Evolutionary conservation across 2,888 invertebrate species (phyloP), one percentile per base, ranked within the genome.

Genomic region (Sinotaia quadrata): DNA sequence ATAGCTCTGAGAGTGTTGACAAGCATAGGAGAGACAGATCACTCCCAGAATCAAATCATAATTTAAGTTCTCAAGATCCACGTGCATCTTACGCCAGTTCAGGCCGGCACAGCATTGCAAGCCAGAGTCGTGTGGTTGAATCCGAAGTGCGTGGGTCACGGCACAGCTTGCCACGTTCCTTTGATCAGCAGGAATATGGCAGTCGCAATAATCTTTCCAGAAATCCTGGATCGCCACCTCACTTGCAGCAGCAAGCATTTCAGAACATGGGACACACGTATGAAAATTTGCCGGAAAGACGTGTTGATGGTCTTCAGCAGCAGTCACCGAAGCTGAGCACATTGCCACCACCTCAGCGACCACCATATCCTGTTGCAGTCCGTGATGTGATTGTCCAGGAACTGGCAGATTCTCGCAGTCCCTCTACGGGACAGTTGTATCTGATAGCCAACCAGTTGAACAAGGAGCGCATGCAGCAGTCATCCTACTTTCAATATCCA

Each of bases 401-500:
- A 27, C 72, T 86, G 33, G 86, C 85, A 5, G 72, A 83, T 58
- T 69, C 79, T 0, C 77, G 78, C 63, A 84, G 85, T 0, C 86
- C 86, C 0, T 74, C 73, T 44, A 82, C 84, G 3, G 79, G 79
- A 51, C 60, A 76, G 24, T 81, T 83, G 51, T 72, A 83, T 51
- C 60, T 86, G 34, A 72, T 68, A 1, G 78, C 86, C 0, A 78
- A 79, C 33, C 74, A 79, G 57, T 76, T 80, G 59, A 75, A 81
- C n/a, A 73, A 75, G 52, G 71, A 69, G 41, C 74, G 84, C 34
- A 81, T 81, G 79, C 75, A 79, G 67, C 81, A 84, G 67, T 80
- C 82, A 12, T 51, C 80, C 0, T 81, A 77, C 72, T 86, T 87
- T 76, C 83, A 84, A 71, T 86, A 85, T 61, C 87, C 87, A 0